These are phyloP conservation scores for Chaetodon trifascialis DNA, from an alignment of 2,113 vertebrate species.

Conservation along the genomic window DNA sequence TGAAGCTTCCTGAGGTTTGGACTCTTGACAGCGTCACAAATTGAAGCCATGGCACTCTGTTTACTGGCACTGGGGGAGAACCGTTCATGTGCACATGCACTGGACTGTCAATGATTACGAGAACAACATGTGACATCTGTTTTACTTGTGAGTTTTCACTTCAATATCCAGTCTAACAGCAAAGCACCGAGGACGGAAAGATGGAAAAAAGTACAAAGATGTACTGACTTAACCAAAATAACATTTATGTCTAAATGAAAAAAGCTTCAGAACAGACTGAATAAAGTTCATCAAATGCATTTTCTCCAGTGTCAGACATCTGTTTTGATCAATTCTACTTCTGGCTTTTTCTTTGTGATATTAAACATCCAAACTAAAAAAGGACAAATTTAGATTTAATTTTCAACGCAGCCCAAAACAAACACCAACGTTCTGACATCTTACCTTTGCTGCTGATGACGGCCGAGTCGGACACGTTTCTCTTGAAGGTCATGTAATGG, in stretches of 20 bases:
- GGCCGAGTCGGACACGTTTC: constrained; percentile 85
- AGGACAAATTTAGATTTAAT: too few species aligned
- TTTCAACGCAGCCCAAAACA: neutral
- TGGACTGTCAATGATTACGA: constrained; percentile 60
- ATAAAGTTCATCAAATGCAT: neutral
- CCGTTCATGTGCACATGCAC: constrained; percentile 42
- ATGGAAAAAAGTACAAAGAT: constrained; percentile 1
- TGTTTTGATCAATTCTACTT: too few species aligned
- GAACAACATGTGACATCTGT: constrained; percentile 67
- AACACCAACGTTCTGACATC: neutral
- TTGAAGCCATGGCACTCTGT: constrained; percentile 50
- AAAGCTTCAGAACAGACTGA: neutral
- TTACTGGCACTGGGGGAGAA: constrained; percentile 48
- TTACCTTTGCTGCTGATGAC: constrained; percentile 86
- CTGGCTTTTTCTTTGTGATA: too few species aligned
- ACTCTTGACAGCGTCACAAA: constrained; percentile 52
- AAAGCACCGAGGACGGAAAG: neutral
- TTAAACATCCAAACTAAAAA: too few species aligned
- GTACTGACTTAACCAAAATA: neutral
- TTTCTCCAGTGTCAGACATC: neutral
- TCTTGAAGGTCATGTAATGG: constrained; percentile 84
- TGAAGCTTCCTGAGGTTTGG: constrained; percentile 61
- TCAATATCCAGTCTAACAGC: constrained; percentile 25
- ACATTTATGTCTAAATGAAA: neutral
- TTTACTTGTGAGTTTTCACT: constrained; percentile 55